Evolutionary conservation across 2,888 invertebrate genomes (phyloP), one percentile per base, ranked within the genome.

Genomic region (Athalia rosae): DNA sequence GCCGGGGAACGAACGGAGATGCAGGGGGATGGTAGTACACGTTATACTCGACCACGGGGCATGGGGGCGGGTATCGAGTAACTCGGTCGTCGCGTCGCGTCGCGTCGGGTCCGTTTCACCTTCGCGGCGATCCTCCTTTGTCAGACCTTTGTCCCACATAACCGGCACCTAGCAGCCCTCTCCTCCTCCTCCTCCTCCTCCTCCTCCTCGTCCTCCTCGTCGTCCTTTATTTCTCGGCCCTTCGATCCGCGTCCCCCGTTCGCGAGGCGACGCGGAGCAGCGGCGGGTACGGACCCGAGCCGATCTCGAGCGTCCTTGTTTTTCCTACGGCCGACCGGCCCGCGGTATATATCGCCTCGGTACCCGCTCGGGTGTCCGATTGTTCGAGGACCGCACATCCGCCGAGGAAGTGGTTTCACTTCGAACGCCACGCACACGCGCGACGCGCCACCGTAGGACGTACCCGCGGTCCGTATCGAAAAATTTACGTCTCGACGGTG

Each of bases 361-460:
- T 8, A 43, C 81, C 78, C 79, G 83, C 86, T 85, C 85, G 87
- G 84, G 86, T 86, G 86, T 87, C 86, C 86, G 86, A 87, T 87
- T 87, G 86, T 86, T 85, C 85, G 83, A 85, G 86, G 85, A 87
- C 86, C 86, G 84, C 85, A 82, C 83, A 83, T 84, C 83, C 84
- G 83, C 84, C 81, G 85, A 85, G 85, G 87, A 85, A 87, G 85
- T 84, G 85, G 86, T 86, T 71, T 71, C 41, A 71, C 56, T 71
- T 71, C 69, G 56, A 43, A 71, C 45, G 69, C 66, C 45, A 45
- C 45, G 45, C 13, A 15, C 8, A 67, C 50, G 15, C 47, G 63
- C 13, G 43, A 28, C 50, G 9, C 66, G 15, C 50, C 28, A 48
- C 28, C n/a, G n/a, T 64, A 48, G 48, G n/a, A n/a, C 41, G 15